phyloP scores from a whole-genome alignment of 2,113 vertebrate species.

The Nycticorax nycticorax region DNA sequence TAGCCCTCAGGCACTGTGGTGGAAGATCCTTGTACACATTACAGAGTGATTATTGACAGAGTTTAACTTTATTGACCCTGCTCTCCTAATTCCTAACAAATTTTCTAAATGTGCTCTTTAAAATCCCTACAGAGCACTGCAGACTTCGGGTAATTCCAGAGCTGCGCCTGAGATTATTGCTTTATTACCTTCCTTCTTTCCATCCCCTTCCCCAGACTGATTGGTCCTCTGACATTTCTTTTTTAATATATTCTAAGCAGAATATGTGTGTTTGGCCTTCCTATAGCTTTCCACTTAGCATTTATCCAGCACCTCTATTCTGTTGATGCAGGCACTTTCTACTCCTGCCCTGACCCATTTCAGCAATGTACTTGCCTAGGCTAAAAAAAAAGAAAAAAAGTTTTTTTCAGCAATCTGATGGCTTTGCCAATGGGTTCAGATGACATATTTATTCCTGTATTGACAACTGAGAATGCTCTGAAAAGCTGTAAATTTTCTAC shows the following conservation, averaged over 20 bases:
- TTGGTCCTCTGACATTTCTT: not conserved
- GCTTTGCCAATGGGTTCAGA: constrained; percentile 4
- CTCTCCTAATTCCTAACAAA: constrained; percentile 41
- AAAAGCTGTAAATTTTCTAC: not conserved
- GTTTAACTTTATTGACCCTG: constrained; percentile 51
- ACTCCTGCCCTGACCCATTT: not conserved
- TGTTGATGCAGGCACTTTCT: not conserved
- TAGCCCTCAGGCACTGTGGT: not conserved
- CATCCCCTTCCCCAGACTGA: not conserved
- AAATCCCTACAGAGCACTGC: constrained; percentile 16
- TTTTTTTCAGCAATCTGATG: not conserved
- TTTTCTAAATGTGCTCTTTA: constrained; percentile 33
- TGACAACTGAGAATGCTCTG: not conserved
- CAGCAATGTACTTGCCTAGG: not conserved
- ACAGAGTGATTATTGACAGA: constrained; percentile 48
- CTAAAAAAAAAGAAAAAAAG: not conserved
- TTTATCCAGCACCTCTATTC: not conserved
- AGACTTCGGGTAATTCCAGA: constrained; percentile 17
- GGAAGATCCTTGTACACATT: not conserved
- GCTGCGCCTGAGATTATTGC: not conserved
- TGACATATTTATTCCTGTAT: not conserved
- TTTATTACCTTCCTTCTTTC: not conserved
- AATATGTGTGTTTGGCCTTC: not conserved
- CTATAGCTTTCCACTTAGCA: not conserved
- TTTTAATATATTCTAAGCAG: not conserved